phyloP scores from a whole-genome alignment of 1,140 invertebrate genomes.

The Potamilus streckersoni region DNA sequence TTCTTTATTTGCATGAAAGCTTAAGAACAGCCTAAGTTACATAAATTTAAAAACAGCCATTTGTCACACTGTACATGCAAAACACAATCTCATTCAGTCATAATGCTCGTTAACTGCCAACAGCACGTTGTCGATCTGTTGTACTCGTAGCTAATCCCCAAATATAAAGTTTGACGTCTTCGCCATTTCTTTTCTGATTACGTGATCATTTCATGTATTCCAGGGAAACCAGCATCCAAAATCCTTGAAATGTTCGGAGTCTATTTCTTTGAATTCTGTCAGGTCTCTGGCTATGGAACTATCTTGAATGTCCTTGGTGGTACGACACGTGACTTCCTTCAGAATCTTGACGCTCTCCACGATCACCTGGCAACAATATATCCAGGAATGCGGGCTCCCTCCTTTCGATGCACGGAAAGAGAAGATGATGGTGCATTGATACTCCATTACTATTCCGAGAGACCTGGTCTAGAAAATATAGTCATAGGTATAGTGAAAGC shows the following conservation, averaged over 20 bases:
- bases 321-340: slow-evolving; percentile 61
- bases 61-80: not conserved
- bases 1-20: not conserved
- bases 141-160: too few relatives aligned
- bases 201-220: not conserved
- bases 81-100: not conserved
- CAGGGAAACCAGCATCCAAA: slow-evolving; percentile 89
- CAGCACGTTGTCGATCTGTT: not conserved
- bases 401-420: slow-evolving; percentile 66
- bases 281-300: slow-evolving; percentile 65
- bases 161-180: too few relatives aligned
- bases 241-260: slow-evolving; percentile 94
- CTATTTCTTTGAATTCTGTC: slow-evolving; percentile 72
- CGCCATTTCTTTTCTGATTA: not conserved
- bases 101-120: not conserved
- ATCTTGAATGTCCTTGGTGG: slow-evolving; percentile 62
- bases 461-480: slow-evolving; percentile 63
- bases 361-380: slow-evolving; percentile 67
- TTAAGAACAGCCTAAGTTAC: not conserved
- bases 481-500: slow-evolving; percentile 69
- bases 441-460: slow-evolving; percentile 68
- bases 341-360: slow-evolving; percentile 65
- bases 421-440: slow-evolving; percentile 72
- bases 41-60: not conserved
- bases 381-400: slow-evolving; percentile 67